phyloP scores from a whole-genome alignment of 2,888 invertebrate genomes.

The Tridacna crocea region DNA sequence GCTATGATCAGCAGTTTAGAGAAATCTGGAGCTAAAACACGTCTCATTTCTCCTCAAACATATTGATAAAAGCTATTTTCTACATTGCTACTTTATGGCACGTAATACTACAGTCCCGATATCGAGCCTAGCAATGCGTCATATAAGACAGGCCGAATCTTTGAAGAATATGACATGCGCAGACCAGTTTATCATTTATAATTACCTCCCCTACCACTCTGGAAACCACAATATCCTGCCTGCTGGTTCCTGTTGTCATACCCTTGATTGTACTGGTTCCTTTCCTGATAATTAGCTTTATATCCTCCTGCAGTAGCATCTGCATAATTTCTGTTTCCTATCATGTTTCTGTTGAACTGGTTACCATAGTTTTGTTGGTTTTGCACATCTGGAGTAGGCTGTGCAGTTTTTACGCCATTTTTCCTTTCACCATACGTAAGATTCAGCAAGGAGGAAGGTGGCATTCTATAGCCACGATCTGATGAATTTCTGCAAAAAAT shows the following conservation, averaged over 20 bases:
- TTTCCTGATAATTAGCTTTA: neutral
- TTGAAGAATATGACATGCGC: too few species aligned
- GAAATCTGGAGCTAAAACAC: too few species aligned
- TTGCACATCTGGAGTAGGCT: conserved; percentile 1
- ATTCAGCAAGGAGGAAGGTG: conserved; percentile 87
- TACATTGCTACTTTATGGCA: too few species aligned
- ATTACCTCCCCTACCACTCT: conserved; percentile 51
- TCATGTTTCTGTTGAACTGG: conserved; percentile 17
- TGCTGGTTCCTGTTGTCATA: conserved; percentile 22
- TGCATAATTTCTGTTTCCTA: conserved; percentile 15
- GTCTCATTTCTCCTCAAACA: too few species aligned
- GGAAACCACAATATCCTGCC: conserved; percentile 26
- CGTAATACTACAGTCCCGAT: too few species aligned
- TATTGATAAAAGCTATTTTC: too few species aligned
- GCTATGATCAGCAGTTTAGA: too few species aligned
- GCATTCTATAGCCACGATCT: conserved; percentile 86
- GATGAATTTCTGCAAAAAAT: conserved; percentile 73
- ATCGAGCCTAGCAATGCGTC: too few species aligned
- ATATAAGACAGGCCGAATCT: too few species aligned
- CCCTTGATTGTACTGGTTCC: conserved; percentile 15
- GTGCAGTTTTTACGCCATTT: conserved; percentile 51
- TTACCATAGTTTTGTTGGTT: neutral
- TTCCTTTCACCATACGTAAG: conserved; percentile 86
- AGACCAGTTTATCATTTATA: too few species aligned
- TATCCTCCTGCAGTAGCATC: neutral